Base-by-base conservation (phyloP, 2,797 vertebrate species). In the Erethizon dorsatum region DNA sequence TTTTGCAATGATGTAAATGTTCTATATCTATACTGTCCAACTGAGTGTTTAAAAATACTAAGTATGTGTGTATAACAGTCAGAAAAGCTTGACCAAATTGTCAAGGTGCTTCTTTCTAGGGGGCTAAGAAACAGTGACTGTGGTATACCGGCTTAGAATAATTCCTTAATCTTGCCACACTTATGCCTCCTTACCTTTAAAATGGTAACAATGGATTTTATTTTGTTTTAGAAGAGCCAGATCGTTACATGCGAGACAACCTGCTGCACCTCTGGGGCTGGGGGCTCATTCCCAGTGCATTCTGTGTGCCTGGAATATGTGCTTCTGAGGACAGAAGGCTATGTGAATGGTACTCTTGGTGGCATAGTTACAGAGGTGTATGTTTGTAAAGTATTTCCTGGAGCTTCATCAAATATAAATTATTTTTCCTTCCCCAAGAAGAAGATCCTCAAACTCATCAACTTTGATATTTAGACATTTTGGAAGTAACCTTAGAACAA, bases 221-320 rank as follows among this genome's bases (percentile, higher is more conserved):
- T 83, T 92, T 87, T 63, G 90, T 86, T 77, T 94, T 79, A 37
- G 83, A 75, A 90, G 89, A 75, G 33, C 91, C 63, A 87, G 47
- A 41, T 33, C 88, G 45, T 86, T 71, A 28, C 26, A 11, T 54
- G 22, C 47, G 82, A 82, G 20, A 54, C 26, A 52, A 82, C 11
- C 15, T 94, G 56, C 71, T 50, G 26, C 4, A 10, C 33, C 50
- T 0, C 65, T 90, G 26, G 54, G 31, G 7, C 2, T 57, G 24
- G 11, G 82, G 50, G 31, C 24, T 15, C 26, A 6, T 69, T 80
- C 50, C 37, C 14, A n/a, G 11, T 56, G 63, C 24, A 12, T 77
- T 71, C 63, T 61, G 0, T 50, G 18, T 24, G 7, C 5, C 71
- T 26, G 5, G 71, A 26, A 47, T 45, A 26, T 6, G 11, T 24